Percentiles rank a stretch among this genome's conserved stretches.
These are phyloP conservation scores for Physella acuta DNA, from an alignment of 1,140 invertebrate genomes.

Conservation along the genomic window DNA sequence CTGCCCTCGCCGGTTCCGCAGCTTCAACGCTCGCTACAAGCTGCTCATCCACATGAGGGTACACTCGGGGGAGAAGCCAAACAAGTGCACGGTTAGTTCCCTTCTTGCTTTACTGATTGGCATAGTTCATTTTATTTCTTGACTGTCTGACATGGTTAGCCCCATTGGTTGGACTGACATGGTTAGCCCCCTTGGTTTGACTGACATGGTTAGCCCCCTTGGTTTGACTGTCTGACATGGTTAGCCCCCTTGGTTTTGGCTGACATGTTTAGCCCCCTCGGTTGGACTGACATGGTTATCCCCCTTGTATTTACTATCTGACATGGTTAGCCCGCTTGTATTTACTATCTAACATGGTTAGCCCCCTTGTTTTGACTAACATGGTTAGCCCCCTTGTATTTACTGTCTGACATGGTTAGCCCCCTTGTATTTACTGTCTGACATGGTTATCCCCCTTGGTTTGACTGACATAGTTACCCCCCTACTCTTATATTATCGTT, in stretches of 20 bases:
- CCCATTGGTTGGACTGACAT: not conserved
- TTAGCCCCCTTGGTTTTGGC: not conserved
- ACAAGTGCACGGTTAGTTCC: constrained; percentile 86
- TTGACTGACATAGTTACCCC: not conserved
- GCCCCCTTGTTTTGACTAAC: not conserved
- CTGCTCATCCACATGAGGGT: constrained; percentile 94
- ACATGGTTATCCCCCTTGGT: not conserved
- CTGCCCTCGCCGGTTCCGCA: constrained; percentile 79
- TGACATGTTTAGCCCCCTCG: not conserved
- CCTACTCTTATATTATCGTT: too few species aligned
- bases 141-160: not conserved
- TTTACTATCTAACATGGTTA: not conserved
- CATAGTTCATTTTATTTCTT: not conserved
- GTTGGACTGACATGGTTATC: not conserved
- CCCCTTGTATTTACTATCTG: not conserved
- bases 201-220: not conserved
- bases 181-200: not conserved
- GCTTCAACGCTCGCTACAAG: constrained; percentile 96
- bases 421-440: not conserved
- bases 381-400: not conserved
- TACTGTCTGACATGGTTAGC: not conserved
- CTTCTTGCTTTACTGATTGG: not conserved
- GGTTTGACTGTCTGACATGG: not conserved
- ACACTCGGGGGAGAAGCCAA: constrained; percentile 93
- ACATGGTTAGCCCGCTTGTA: not conserved